Evolutionary conservation across 2,888 invertebrate species (phyloP).

Genomic region (Portevinia maculata): DNA sequence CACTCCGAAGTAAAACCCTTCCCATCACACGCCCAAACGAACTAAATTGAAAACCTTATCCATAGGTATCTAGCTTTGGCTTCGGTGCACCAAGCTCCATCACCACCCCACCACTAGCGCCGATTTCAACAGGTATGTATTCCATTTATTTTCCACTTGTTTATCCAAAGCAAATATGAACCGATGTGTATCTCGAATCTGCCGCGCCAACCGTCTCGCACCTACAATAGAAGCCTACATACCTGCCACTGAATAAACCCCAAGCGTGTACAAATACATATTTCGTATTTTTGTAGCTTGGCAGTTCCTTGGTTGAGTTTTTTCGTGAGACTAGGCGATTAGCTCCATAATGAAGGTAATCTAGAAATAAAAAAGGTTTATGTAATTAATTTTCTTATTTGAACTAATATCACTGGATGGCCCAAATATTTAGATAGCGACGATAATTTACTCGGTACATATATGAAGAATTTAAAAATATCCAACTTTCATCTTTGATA

Average conservation of each 20-base stretch:
- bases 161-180: slow-evolving; percentile 59
- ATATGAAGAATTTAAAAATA: slow-evolving; percentile 3
- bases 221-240: slow-evolving; percentile 52
- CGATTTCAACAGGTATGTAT: slow-evolving; percentile 47
- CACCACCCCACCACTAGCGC: slow-evolving; percentile 50
- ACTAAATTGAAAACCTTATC: slow-evolving; percentile 14
- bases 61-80: background rate
- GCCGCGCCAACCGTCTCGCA: slow-evolving; percentile 39
- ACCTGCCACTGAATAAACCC: slow-evolving; percentile 52
- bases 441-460: slow-evolving; percentile 11
- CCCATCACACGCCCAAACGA: background rate
- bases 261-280: background rate
- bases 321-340: too few relatives aligned
- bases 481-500: slow-evolving; percentile 16
- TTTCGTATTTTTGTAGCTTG: slow-evolving; percentile 14
- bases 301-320: background rate
- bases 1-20: background rate
- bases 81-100: background rate
- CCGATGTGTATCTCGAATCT: slow-evolving; percentile 29
- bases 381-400: slow-evolving; percentile 12
- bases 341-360: slow-evolving; percentile 11
- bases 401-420: slow-evolving; percentile 30
- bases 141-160: slow-evolving; percentile 62
- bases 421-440: slow-evolving; percentile 50
- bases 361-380: slow-evolving; percentile 24